Conservation (phyloP, 2,888 invertebrate species). For the Synergus umbraculus region DNA sequence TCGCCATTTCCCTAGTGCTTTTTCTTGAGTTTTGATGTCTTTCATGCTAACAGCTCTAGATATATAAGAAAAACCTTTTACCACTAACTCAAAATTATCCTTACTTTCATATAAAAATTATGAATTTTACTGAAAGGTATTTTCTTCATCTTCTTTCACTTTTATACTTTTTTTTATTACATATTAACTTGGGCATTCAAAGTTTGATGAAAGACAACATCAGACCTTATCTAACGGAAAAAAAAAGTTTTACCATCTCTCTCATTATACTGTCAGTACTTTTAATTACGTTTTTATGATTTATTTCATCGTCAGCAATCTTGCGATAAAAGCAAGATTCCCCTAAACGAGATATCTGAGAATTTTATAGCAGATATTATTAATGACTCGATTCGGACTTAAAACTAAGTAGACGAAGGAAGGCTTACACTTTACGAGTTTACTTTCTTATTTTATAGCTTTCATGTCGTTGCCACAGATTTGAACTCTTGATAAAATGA, state of each 20-base stretch:
- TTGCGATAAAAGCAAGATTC: conserved; percentile 9
- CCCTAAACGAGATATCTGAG: neutral
- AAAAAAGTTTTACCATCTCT: neutral
- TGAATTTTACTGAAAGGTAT: too few relatives aligned
- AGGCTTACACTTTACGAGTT: conserved; percentile 36
- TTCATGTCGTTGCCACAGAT: neutral
- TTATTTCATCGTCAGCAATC: neutral
- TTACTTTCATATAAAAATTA: neutral
- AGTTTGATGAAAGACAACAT: neutral
- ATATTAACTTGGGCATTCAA: neutral
- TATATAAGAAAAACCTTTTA: conserved; percentile 13
- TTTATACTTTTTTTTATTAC: neutral
- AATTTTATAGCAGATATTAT: conserved; percentile 38
- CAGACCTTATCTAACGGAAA: neutral
- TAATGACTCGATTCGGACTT: conserved; percentile 16
- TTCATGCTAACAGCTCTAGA: conserved; percentile 49
- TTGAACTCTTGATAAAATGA: conserved; percentile 5
- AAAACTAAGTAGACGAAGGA: conserved; percentile 13
- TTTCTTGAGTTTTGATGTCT: conserved; percentile 60
- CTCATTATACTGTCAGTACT: neutral
- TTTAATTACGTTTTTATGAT: conserved; percentile 21
- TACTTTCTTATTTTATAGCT: conserved; percentile 22
- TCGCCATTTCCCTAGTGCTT: conserved; percentile 54
- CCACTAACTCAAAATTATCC: conserved; percentile 2
- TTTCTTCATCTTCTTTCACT: neutral